Conservation (phyloP, 2,888 invertebrate genomes). For the Eutolmus rufibarbis region DNA sequence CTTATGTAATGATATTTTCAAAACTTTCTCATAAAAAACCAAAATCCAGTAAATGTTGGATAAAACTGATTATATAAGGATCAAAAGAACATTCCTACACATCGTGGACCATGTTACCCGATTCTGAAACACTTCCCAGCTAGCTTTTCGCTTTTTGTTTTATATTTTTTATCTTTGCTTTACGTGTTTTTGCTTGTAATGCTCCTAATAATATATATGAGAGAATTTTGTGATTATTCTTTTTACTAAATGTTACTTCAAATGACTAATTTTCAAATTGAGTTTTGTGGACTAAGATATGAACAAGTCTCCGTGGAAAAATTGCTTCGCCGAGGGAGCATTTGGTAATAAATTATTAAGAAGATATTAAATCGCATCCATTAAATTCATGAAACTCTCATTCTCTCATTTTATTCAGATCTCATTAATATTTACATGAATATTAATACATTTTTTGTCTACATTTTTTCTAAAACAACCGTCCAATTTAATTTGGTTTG, state of each 20-base stretch:
- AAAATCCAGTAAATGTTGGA: neutral
- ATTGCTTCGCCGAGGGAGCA: neutral
- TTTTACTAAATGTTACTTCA: neutral
- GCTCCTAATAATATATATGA: neutral
- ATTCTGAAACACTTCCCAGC: neutral
- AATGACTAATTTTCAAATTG: neutral
- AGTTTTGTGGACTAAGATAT: neutral
- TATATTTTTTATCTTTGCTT: neutral
- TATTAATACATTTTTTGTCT: neutral
- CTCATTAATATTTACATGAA: neutral
- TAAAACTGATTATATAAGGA: constrained; percentile 13
- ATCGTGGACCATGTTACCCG: neutral
- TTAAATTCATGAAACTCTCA: neutral
- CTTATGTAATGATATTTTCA: constrained; percentile 1
- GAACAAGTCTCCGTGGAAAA: neutral
- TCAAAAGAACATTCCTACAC: neutral
- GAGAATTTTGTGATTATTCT: neutral
- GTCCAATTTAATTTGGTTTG: neutral
- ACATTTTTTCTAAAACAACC: neutral
- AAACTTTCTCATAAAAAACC: neutral
- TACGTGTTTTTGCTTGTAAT: neutral
- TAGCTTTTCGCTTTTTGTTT: neutral
- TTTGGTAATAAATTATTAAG: neutral
- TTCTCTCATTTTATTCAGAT: no score
- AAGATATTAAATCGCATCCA: neutral